Conservation (phyloP, 2,888 invertebrate genomes). For the Leucophenga montana region DNA sequence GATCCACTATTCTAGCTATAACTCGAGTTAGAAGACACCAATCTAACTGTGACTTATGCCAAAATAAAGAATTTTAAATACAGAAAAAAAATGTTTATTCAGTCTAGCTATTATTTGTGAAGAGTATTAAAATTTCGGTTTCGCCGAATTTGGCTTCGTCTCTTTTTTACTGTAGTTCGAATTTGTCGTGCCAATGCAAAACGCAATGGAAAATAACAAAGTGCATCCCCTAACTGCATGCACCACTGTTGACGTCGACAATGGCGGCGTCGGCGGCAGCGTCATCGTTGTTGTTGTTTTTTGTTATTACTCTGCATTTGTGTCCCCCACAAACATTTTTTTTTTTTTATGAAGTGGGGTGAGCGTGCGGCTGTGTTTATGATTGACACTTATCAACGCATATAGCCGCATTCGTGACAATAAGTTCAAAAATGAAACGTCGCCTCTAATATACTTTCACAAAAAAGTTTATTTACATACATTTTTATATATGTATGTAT, state of each 20-base stretch:
- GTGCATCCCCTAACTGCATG: slow-evolving; percentile 50
- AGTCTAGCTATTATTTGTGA: no score
- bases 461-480: background rate
- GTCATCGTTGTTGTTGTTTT: slow-evolving; percentile 6
- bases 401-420: background rate
- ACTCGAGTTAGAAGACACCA: no score
- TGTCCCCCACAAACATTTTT: background rate
- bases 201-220: slow-evolving; percentile 55
- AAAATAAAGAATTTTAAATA: no score
- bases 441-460: no score
- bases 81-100: no score
- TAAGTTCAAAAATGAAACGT: no score
- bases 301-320: slow-evolving; percentile 32
- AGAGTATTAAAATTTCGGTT: background rate
- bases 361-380: background rate
- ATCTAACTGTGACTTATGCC: no score
- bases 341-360: background rate
- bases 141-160: background rate
- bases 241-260: slow-evolving; percentile 17
- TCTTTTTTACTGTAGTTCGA: background rate
- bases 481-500: background rate
- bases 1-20: no score
- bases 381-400: background rate
- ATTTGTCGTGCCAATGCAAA: slow-evolving; percentile 31
- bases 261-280: background rate